Evolutionary conservation across 2,888 invertebrate species (phyloP).

Genomic region (Drepanosiphum platanoidis): DNA sequence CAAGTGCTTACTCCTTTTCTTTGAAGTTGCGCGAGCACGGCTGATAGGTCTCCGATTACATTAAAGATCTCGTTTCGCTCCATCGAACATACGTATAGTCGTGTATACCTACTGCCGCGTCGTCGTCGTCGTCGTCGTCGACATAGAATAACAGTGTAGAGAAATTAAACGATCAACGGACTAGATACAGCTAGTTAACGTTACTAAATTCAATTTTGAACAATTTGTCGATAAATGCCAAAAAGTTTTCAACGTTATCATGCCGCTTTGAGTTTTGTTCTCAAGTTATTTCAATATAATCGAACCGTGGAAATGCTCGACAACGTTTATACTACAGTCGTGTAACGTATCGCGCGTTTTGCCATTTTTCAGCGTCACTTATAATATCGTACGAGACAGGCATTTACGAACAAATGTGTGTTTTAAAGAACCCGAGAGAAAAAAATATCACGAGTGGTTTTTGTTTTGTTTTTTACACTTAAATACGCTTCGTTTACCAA

Average conservation of each 20-base stretch:
- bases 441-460: no score
- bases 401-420: no score
- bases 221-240: neutral
- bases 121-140: no score
- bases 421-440: no score
- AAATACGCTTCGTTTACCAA: no score
- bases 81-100: neutral
- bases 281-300: neutral
- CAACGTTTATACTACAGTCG: no score
- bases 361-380: no score
- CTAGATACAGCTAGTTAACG: neutral
- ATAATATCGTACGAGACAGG: no score
- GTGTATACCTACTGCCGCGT: no score
- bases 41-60: neutral
- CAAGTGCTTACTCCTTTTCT: neutral
- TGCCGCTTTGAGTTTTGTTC: neutral
- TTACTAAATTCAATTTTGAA: neutral
- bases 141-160: neutral
- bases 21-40: constrained; percentile 9
- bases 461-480: no score
- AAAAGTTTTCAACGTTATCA: neutral
- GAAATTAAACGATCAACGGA: neutral
- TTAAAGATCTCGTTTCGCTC: neutral
- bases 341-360: no score
- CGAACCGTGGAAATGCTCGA: no score